phyloP scores from a whole-genome alignment of 1,140 invertebrate genomes.

The Rhynchophorus ferrugineus region DNA sequence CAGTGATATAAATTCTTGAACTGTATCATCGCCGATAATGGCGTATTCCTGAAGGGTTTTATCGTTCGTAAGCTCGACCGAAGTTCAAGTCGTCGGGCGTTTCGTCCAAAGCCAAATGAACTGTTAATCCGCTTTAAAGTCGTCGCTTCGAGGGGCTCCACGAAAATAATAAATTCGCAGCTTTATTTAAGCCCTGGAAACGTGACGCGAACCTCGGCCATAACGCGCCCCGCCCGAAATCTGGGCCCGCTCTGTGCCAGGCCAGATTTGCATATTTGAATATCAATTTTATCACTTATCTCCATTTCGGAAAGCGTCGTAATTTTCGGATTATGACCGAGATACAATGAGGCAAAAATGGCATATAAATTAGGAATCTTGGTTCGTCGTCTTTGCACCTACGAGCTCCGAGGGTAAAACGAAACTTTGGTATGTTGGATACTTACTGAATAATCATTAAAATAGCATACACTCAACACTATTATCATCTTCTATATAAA shows the following conservation, averaged over 20 bases:
- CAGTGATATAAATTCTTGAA: too few species aligned
- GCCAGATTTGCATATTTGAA: conserved; percentile 37
- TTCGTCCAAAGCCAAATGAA: too few species aligned
- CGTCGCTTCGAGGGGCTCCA: conserved; percentile 31
- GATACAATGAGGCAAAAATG: conserved; percentile 1
- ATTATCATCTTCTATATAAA: too few species aligned
- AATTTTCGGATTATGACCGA: conserved; percentile 10
- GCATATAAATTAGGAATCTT: not conserved
- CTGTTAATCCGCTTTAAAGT: conserved; percentile 38
- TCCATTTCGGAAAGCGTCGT: conserved; percentile 9
- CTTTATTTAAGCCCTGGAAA: conserved; percentile 36
- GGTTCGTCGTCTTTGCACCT: too few species aligned
- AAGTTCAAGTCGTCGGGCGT: too few species aligned
- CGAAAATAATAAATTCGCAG: conserved; percentile 37
- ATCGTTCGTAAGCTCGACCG: too few species aligned
- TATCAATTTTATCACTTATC: conserved; percentile 32
- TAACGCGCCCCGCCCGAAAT: conserved; percentile 33
- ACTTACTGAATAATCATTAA: too few species aligned
- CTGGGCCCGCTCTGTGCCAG: conserved; percentile 27
- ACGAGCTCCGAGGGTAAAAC: too few species aligned
- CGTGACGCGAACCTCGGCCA: conserved; percentile 27
- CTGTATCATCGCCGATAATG: too few species aligned
- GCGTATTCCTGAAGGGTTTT: too few species aligned
- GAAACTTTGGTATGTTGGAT: too few species aligned
- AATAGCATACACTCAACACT: too few species aligned